Percentiles rank a stretch among this genome's conserved stretches.
Evolutionary conservation across 2,888 invertebrate genomes (phyloP).

Genomic region (Pseudococcus viburni): DNA sequence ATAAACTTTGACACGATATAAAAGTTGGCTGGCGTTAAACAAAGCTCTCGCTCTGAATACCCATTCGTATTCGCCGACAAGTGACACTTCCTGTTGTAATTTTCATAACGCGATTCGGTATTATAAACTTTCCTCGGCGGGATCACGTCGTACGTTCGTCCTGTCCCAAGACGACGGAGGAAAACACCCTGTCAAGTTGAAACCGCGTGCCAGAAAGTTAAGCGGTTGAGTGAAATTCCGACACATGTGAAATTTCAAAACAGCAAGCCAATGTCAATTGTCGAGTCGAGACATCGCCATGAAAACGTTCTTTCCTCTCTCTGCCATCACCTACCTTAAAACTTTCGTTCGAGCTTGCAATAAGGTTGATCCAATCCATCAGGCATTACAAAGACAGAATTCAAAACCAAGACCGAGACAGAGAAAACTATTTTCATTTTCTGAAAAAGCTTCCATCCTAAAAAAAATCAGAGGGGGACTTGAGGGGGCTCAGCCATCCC

Average conservation of each 20-base stretch:
- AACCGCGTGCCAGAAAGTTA: background rate
- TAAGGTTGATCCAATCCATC: too few species aligned
- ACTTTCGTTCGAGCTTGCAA: background rate
- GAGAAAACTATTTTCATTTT: too few species aligned
- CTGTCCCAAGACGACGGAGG: background rate
- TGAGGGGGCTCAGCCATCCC: too few species aligned
- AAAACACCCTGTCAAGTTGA: background rate
- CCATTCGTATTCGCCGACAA: background rate
- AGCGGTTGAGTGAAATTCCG: background rate
- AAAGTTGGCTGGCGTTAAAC: background rate
- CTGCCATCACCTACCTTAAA: background rate
- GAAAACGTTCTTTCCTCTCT: background rate
- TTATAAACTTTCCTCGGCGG: background rate
- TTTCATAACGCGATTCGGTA: background rate
- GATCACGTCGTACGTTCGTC: background rate
- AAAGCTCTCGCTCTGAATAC: background rate
- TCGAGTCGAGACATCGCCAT: background rate
- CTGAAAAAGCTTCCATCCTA: too few species aligned
- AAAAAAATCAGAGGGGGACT: too few species aligned
- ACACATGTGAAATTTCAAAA: background rate
- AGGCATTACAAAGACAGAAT: too few species aligned
- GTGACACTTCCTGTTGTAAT: background rate
- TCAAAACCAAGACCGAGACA: too few species aligned
- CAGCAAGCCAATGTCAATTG: conserved; percentile 1
- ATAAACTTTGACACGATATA: background rate